These are phyloP conservation scores for Bufo bufo DNA, from an alignment of 2,113 vertebrate genomes.

Conservation along the genomic window DNA sequence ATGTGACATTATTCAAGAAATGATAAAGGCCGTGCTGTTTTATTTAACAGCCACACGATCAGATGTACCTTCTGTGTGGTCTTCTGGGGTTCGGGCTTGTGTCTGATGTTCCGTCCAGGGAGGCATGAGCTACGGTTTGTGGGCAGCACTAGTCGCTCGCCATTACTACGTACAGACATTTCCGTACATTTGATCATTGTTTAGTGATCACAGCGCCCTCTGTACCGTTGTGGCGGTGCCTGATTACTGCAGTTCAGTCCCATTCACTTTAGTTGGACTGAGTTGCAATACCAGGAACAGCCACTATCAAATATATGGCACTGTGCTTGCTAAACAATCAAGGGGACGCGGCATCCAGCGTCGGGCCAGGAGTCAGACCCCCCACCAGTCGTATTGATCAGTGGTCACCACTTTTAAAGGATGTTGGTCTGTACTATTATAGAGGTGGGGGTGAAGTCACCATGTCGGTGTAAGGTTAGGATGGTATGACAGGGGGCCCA, in stretches of 20 bases:
- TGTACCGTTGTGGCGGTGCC: background rate
- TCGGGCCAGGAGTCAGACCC: too few species aligned
- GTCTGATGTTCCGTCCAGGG: background rate
- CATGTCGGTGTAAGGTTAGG: too few species aligned
- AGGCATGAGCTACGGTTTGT: background rate
- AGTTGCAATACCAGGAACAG: background rate
- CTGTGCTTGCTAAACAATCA: background rate
- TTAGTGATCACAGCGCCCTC: background rate
- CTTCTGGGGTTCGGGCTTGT: background rate
- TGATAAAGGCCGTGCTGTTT: conserved; percentile 85
- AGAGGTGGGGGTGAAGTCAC: too few species aligned
- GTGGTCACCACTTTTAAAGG: too few species aligned
- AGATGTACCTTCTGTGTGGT: background rate
- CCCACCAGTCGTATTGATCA: too few species aligned
- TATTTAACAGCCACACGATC: conserved; percentile 72
- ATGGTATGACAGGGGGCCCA: too few species aligned
- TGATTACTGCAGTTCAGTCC: background rate
- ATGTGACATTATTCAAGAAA: conserved; percentile 90
- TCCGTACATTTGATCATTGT: too few species aligned
- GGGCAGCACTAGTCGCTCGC: too few species aligned
- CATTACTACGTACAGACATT: too few species aligned
- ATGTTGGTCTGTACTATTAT: too few species aligned
- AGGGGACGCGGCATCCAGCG: too few species aligned
- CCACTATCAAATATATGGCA: background rate
- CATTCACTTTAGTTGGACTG: too few species aligned